Base-by-base conservation (phyloP, 2,797 vertebrate genomes). In the Paguma larvata region DNA sequence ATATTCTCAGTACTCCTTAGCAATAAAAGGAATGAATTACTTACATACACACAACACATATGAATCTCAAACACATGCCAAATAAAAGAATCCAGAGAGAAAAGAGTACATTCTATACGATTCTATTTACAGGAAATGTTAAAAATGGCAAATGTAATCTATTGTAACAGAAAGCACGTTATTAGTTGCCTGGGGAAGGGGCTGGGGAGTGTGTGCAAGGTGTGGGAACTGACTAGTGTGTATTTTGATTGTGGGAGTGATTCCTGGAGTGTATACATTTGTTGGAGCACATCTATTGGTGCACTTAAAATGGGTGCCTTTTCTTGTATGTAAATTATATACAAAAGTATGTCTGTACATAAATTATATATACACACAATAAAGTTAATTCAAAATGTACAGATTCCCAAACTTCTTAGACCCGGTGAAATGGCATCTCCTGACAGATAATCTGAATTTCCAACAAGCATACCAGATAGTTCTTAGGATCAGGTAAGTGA, bases 371-470 rank as follows among this genome's bases (percentile, higher is more conserved):
- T 44, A 32, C 68, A 53, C 27, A 63, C 41, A 67, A 84, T 72
- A 65, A 53, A 79, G 23, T 15, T 80, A 51, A 72, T 48, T 77
- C 70, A 84, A 88, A 70, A 56, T 19, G 51, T 41, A 78, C 11
- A 85, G 67, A 65, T 48, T 94, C 46, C n/a, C 32, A 89, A 44
- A 79, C 18, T 56, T 62, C 34, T 93, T 21, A 89, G 65, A 73
- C 63, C 12, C 41, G 25, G 79, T 48, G 46, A 90, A 82, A 34
- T 11, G 34, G n/a, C 41, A 82, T 62, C 9, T 82, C 59, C 68
- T 34, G 41, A 82, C 10, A 63, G 44, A 94, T 48, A 92, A 77
- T 32, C 41, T 78, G 44, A 95, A 89, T 92, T 77, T 85, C 70
- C 34, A 62, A 90, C 18, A 85, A 83, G 79, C 56, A 67, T 30